phyloP scores from a whole-genome alignment of 2,113 vertebrate genomes.

The Okapia johnstoni region DNA sequence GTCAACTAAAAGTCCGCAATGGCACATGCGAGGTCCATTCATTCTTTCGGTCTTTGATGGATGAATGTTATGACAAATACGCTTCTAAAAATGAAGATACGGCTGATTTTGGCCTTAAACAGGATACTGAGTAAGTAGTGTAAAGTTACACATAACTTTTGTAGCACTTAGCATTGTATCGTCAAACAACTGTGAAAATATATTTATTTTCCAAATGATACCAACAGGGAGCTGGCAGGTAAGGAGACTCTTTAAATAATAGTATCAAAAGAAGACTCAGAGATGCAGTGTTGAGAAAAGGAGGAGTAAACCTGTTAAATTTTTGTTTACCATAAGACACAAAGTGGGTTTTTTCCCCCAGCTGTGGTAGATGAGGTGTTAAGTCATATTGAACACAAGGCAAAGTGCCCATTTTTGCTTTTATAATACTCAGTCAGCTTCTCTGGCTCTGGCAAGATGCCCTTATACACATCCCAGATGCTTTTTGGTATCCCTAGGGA shows the following conservation, averaged over 20 bases:
- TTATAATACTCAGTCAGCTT: not conserved
- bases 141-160: slow-evolving; percentile 26
- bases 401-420: not conserved
- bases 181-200: slow-evolving; percentile 17
- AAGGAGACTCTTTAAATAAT: not conserved
- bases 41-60: slow-evolving; percentile 58
- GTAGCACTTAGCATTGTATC: not conserved
- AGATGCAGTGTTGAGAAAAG: not conserved
- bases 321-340: not conserved
- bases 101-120: slow-evolving; percentile 72
- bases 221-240: not conserved
- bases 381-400: not conserved
- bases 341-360: not conserved
- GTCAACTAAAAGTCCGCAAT: slow-evolving; percentile 78
- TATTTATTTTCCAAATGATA: not conserved
- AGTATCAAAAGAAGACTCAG: not conserved
- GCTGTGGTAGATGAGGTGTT: not conserved
- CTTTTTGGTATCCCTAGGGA: not conserved
- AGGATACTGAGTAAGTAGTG: slow-evolving; percentile 72
- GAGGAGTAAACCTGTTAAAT: not conserved
- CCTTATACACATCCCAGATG: not conserved
- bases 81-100: slow-evolving; percentile 62
- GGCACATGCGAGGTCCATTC: slow-evolving; percentile 69
- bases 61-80: slow-evolving; percentile 70
- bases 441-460: not conserved